Conservation (phyloP, 2,888 invertebrate genomes). For the Chrysodeixis includens region DNA sequence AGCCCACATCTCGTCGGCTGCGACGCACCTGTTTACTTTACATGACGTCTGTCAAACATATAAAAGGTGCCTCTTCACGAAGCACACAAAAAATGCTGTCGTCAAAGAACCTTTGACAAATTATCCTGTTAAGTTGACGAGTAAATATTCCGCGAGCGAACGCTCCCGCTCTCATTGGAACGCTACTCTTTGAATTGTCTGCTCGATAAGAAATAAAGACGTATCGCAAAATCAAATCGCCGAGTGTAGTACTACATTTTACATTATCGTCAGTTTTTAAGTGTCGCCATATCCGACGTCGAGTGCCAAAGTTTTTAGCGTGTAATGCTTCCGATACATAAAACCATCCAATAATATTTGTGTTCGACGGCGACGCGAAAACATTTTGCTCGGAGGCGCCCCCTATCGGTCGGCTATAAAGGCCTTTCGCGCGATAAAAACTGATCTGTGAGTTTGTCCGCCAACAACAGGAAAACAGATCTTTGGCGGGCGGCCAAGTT, state of each 20-base stretch:
- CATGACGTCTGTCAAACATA: slow-evolving; percentile 80
- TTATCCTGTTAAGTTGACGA: slow-evolving; percentile 79
- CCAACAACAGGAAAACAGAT: slow-evolving; percentile 88
- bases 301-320: slow-evolving; percentile 86
- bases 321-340: slow-evolving; percentile 88
- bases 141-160: slow-evolving; percentile 63
- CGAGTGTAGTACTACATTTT: slow-evolving; percentile 59
- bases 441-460: slow-evolving; percentile 88
- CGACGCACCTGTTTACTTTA: slow-evolving; percentile 76
- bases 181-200: slow-evolving; percentile 55
- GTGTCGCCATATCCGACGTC: slow-evolving; percentile 70
- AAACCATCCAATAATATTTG: slow-evolving; percentile 87
- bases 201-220: slow-evolving; percentile 58
- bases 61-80: slow-evolving; percentile 69
- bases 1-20: slow-evolving; percentile 64
- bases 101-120: slow-evolving; percentile 84
- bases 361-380: slow-evolving; percentile 83
- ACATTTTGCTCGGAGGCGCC: slow-evolving; percentile 79
- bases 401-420: slow-evolving; percentile 87
- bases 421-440: slow-evolving; percentile 89
- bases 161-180: slow-evolving; percentile 42
- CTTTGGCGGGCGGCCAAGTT: slow-evolving; percentile 85
- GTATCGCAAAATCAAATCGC: slow-evolving; percentile 49
- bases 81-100: slow-evolving; percentile 73
- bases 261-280: slow-evolving; percentile 72